phyloP scores from a whole-genome alignment of 2,797 vertebrate genomes.

The Caiman crocodilus region DNA sequence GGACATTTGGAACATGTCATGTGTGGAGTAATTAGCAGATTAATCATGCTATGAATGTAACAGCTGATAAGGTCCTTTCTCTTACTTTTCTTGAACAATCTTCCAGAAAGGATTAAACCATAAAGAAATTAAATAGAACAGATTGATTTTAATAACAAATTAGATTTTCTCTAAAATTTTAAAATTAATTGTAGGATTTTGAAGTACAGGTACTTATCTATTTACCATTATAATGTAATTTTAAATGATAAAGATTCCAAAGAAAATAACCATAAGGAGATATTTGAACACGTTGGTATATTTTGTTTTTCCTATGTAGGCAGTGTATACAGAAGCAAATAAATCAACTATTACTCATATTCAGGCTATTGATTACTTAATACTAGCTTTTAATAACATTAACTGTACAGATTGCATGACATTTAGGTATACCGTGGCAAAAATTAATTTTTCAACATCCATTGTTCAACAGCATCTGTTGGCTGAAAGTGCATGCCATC shows the following conservation, averaged over 20 bases:
- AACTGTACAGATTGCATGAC: constrained; percentile 14
- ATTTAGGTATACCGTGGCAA: constrained; percentile 28
- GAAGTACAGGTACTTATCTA: not conserved
- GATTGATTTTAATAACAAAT: not conserved
- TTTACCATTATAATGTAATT: not conserved
- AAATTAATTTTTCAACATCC: constrained; percentile 48
- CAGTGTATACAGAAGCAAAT: not conserved
- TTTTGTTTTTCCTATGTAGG: not conserved
- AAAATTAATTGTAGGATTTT: not conserved
- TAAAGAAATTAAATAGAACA: not conserved
- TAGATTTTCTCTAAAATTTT: not conserved
- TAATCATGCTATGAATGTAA: too few species aligned
- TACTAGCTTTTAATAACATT: constrained; percentile 51
- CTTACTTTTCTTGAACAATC: not conserved
- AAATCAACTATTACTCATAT: constrained; percentile 4
- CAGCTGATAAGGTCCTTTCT: too few species aligned
- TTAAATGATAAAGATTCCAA: not conserved
- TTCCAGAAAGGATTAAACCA: not conserved
- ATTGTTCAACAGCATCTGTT: constrained; percentile 27
- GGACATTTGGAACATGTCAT: too few species aligned
- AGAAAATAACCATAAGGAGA: too few species aligned
- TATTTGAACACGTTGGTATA: not conserved
- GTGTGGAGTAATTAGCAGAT: too few species aligned
- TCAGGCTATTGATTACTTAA: constrained; percentile 12
- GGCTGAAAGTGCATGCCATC: not conserved